phyloP scores from a whole-genome alignment of 1,140 invertebrate genomes.

The Habropoda laboriosa region DNA sequence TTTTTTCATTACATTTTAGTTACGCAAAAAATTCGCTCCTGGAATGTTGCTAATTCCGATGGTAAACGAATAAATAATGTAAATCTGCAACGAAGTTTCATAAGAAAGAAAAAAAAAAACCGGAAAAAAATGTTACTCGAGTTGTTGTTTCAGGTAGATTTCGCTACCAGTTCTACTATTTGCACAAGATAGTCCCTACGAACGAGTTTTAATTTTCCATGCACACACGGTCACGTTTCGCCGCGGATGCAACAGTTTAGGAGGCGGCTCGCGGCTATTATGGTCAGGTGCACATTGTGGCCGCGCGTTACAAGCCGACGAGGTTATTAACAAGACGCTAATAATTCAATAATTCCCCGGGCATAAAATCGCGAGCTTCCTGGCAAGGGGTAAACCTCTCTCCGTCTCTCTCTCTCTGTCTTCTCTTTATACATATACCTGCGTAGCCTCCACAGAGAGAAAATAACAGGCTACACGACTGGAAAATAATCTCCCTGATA shows the following conservation, averaged over 20 bases:
- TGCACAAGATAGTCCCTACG: not conserved
- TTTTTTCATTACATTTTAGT: too few relatives aligned
- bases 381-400: too few relatives aligned
- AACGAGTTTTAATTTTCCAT: not conserved
- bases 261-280: not conserved
- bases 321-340: constrained; percentile 29
- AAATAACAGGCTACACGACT: constrained; percentile 17
- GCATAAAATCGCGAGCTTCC: constrained; percentile 22
- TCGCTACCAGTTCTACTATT: too few relatives aligned
- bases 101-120: too few relatives aligned
- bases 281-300: not conserved
- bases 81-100: too few relatives aligned
- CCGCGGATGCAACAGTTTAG: constrained; percentile 15
- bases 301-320: not conserved
- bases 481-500: constrained; percentile 22
- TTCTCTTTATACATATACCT: too few relatives aligned
- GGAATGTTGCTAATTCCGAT: too few relatives aligned
- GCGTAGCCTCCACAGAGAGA: not conserved
- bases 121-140: too few relatives aligned
- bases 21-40: too few relatives aligned
- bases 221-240: not conserved
- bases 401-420: too few relatives aligned
- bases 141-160: too few relatives aligned
- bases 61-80: too few relatives aligned
- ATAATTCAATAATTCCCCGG: constrained; percentile 35